Evolutionary conservation across 1,140 invertebrate genomes (phyloP).

Genomic region (Magallana gigas): DNA sequence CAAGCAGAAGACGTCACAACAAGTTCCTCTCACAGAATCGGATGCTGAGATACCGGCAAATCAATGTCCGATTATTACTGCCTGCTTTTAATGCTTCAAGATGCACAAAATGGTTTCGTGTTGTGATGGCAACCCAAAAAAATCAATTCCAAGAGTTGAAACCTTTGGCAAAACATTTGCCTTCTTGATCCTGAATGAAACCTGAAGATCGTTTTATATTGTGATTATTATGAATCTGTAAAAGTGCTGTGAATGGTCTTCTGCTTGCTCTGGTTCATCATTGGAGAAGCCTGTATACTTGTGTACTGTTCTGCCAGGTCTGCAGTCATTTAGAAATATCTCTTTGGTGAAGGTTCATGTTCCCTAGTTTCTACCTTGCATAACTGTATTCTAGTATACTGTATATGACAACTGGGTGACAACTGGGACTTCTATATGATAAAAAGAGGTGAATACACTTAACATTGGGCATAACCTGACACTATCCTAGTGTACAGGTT

Average conservation of each 20-base stretch:
- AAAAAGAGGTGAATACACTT: too few relatives aligned
- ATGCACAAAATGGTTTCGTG: conserved; percentile 14
- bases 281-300: not conserved
- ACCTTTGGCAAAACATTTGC: conserved; percentile 21
- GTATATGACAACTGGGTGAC: too few relatives aligned
- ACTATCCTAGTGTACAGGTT: too few relatives aligned
- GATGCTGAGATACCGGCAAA: conserved; percentile 19
- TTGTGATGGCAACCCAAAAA: not conserved
- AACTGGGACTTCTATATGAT: too few relatives aligned
- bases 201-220: not conserved
- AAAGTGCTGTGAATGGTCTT: not conserved
- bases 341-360: not conserved
- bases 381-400: too few relatives aligned
- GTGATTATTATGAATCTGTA: not conserved
- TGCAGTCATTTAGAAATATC: not conserved
- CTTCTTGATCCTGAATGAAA: not conserved
- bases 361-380: not conserved
- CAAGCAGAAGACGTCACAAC: conserved; percentile 31
- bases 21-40: not conserved
- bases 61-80: conserved; percentile 19
- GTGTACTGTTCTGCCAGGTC: not conserved
- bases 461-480: too few relatives aligned
- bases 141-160: conserved; percentile 17
- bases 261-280: not conserved
- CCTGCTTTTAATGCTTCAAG: not conserved